A percentile compares a stretch with the other conserved stretches of the same genome.
phyloP scores from a whole-genome alignment of 2,888 invertebrate genomes.

The Halocaridina rubra region DNA sequence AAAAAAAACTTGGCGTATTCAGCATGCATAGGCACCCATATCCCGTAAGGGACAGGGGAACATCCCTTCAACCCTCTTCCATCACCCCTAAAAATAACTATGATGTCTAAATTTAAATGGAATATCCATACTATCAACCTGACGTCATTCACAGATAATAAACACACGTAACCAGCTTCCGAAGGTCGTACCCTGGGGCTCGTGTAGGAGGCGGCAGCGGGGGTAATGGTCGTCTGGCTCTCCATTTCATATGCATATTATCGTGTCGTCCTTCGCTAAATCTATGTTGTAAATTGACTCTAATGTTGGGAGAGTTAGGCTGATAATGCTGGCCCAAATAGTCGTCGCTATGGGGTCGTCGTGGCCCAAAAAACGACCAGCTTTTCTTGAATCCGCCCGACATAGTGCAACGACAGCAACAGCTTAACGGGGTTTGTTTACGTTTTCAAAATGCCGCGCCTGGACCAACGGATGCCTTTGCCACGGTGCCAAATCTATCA shows the following conservation, averaged over 20 bases:
- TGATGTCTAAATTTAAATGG: background rate
- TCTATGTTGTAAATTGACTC: constrained; percentile 34
- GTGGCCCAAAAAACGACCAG: constrained; percentile 39
- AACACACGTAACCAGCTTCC: background rate
- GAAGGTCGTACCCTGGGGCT: background rate
- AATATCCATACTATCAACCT: background rate
- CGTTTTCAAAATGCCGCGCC: background rate
- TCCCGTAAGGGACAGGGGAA: no score
- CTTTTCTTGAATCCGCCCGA: constrained; percentile 27
- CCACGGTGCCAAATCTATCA: no score
- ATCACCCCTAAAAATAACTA: background rate
- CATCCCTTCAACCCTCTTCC: background rate
- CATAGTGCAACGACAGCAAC: background rate
- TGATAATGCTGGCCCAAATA: constrained; percentile 31
- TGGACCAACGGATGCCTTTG: background rate
- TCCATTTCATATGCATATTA: background rate
- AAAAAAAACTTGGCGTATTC: no score
- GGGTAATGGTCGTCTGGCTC: constrained; percentile 3
- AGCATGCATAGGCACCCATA: no score
- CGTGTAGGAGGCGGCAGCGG: constrained; percentile 1
- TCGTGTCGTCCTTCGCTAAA: background rate
- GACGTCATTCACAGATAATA: constrained; percentile 9
- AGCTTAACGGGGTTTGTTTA: background rate
- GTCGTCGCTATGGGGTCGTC: background rate
- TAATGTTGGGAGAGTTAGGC: constrained; percentile 6